These are phyloP conservation scores for Leptinotarsa tumamoca DNA, from an alignment of 2,888 invertebrate species.

Conservation along the genomic window DNA sequence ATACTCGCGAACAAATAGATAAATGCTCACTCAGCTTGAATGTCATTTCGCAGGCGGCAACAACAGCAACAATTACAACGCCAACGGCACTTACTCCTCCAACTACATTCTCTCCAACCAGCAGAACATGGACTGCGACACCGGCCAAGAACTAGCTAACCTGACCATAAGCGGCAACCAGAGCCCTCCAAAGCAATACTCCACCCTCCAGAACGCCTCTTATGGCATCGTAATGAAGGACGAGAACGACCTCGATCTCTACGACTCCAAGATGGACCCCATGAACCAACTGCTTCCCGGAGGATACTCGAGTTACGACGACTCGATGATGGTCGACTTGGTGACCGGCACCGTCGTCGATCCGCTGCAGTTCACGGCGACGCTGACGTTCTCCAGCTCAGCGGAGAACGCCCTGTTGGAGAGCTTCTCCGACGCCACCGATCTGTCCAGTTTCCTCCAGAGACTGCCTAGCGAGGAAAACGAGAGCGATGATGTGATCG, in stretches of 20 bases:
- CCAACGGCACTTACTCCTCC: slow-evolving; percentile 73
- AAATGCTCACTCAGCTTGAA: neutral
- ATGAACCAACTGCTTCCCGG: slow-evolving; percentile 73
- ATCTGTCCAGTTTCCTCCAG: slow-evolving; percentile 81
- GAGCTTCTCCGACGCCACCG: slow-evolving; percentile 83
- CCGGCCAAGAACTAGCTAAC: slow-evolving; percentile 72
- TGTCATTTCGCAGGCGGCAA: slow-evolving; percentile 69
- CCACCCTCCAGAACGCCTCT: slow-evolving; percentile 83
- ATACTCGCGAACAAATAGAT: neutral
- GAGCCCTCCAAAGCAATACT: slow-evolving; percentile 73
- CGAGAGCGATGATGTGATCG: slow-evolving; percentile 71
- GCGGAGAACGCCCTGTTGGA: slow-evolving; percentile 83
- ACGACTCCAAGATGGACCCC: slow-evolving; percentile 79
- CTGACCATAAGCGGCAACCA: slow-evolving; percentile 68
- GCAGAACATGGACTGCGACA: slow-evolving; percentile 82
- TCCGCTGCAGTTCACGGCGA: slow-evolving; percentile 85
- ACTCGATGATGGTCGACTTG: slow-evolving; percentile 84
- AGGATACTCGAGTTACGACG: slow-evolving; percentile 71
- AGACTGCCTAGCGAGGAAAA: slow-evolving; percentile 73
- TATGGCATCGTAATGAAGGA: slow-evolving; percentile 80
- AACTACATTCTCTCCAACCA: slow-evolving; percentile 78
- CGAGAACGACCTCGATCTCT: slow-evolving; percentile 81
- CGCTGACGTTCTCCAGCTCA: slow-evolving; percentile 82
- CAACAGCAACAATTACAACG: slow-evolving; percentile 76
- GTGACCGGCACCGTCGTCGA: slow-evolving; percentile 82